Conservation (phyloP, 2,113 vertebrate genomes). For the Tragelaphus imberbis region DNA sequence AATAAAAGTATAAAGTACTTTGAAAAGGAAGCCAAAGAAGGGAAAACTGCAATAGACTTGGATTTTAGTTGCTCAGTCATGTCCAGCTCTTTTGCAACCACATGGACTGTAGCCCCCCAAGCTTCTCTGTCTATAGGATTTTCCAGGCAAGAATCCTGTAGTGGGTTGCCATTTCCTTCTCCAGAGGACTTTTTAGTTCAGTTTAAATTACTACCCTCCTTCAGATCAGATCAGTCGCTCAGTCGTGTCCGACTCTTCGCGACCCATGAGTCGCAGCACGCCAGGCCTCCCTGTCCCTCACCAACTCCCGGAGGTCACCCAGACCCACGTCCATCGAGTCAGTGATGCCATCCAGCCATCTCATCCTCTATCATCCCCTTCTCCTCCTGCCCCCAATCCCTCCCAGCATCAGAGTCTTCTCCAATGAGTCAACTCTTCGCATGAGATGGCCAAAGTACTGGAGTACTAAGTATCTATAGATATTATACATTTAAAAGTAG, state of each 20-base stretch:
- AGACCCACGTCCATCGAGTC: no score
- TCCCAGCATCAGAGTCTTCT: no score
- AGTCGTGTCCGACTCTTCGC: no score
- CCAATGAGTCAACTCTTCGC: no score
- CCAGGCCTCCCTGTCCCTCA: no score
- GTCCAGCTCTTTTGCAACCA: not conserved
- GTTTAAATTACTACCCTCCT: not conserved
- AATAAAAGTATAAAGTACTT: not conserved
- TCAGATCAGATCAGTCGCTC: no score
- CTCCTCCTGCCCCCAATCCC: no score
- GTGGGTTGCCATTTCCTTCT: not conserved
- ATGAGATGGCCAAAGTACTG: no score
- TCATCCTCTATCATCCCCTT: no score
- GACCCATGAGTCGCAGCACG: no score
- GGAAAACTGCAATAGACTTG: not conserved
- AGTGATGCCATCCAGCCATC: no score
- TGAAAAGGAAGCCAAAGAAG: not conserved
- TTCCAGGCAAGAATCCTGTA: not conserved
- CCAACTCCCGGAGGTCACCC: no score
- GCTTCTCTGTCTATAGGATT: not conserved
- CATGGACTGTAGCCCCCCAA: not conserved
- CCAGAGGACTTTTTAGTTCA: not conserved
- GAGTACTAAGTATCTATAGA: constrained; percentile 9
- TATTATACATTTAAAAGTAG: constrained; percentile 11
- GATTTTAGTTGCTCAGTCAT: not conserved